These are phyloP conservation scores for Prionailurus bengalensis DNA, from an alignment of 2,113 vertebrate species.

Conservation along the genomic window DNA sequence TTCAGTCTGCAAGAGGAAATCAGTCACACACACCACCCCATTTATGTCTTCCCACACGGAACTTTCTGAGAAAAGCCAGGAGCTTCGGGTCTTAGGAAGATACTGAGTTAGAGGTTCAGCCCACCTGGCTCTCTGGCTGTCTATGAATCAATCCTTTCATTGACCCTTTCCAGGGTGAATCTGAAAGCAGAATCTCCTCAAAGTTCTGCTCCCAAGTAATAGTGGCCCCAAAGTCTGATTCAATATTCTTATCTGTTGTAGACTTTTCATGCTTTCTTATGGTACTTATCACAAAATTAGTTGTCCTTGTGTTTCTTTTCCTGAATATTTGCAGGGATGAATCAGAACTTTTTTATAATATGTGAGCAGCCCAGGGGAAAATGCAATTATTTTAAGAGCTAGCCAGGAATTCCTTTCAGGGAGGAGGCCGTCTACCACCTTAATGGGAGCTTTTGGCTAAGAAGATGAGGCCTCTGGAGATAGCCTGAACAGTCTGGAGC, in stretches of 20 bases:
- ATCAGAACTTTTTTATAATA: conserved; percentile 56
- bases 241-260: background rate
- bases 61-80: background rate
- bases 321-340: conserved; percentile 52
- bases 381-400: conserved; percentile 70
- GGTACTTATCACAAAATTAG: conserved; percentile 54
- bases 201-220: background rate
- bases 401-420: conserved; percentile 72
- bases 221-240: background rate
- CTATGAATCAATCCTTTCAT: background rate
- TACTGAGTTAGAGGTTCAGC: background rate
- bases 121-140: background rate
- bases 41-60: background rate
- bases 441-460: conserved; percentile 60
- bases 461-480: conserved; percentile 68
- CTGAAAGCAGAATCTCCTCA: conserved; percentile 4
- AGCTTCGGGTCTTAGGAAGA: conserved; percentile 12
- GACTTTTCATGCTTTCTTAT: background rate
- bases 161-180: background rate
- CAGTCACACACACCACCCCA: background rate
- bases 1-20: background rate
- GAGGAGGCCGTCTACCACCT: conserved; percentile 62
- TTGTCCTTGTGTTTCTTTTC: conserved; percentile 55
- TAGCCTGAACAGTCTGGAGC: conserved; percentile 14
- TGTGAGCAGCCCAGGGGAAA: conserved; percentile 43